A percentile compares a stretch with the other conserved stretches of the same genome.
Evolutionary conservation across 2,888 invertebrate species (phyloP).

Genomic region (Xylota segnis): DNA sequence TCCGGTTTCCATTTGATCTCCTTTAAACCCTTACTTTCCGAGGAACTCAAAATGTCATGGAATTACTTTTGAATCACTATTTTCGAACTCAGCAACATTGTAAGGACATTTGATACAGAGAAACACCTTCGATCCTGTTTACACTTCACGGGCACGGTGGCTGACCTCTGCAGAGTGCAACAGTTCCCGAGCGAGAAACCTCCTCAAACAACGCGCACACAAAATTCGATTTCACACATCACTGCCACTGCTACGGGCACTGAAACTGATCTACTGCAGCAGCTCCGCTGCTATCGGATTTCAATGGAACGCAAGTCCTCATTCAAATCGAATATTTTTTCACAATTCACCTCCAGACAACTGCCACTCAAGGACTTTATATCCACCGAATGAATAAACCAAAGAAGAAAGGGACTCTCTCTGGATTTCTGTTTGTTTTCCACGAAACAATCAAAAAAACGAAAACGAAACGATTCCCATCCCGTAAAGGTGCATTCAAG

Average conservation of each 20-base stretch:
- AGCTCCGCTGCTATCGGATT: slow-evolving; percentile 52
- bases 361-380: slow-evolving; percentile 64
- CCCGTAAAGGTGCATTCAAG: slow-evolving; percentile 62
- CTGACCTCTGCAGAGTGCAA: slow-evolving; percentile 45
- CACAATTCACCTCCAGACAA: slow-evolving; percentile 69
- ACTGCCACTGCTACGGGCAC: slow-evolving; percentile 44
- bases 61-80: no score
- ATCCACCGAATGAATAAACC: slow-evolving; percentile 12
- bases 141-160: slow-evolving; percentile 24
- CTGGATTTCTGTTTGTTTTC: slow-evolving; percentile 62
- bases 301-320: slow-evolving; percentile 52
- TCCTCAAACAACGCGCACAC: slow-evolving; percentile 41
- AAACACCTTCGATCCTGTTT: slow-evolving; percentile 11
- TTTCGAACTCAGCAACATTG: no score
- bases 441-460: slow-evolving; percentile 56
- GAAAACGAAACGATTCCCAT: slow-evolving; percentile 1
- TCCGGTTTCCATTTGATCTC: no score
- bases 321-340: slow-evolving; percentile 63
- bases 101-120: no score
- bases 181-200: slow-evolving; percentile 25
- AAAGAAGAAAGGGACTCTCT: slow-evolving; percentile 38
- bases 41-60: no score
- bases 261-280: slow-evolving; percentile 62
- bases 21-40: no score
- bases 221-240: slow-evolving; percentile 70